phyloP scores from a whole-genome alignment of 2,888 invertebrate genomes.

The Amaurobius ferox region DNA sequence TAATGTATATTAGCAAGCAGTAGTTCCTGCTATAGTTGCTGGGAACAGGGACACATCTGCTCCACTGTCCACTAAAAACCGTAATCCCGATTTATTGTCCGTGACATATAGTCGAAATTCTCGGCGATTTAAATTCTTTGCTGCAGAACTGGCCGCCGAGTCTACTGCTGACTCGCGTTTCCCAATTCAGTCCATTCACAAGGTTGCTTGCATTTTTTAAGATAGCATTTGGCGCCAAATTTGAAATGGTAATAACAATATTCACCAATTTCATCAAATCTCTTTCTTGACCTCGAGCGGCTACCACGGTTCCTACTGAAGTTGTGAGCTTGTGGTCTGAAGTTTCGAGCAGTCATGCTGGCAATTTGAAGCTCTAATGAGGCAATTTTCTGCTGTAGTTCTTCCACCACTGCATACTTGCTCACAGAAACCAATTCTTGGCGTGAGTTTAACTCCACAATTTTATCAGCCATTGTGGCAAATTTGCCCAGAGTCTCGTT shows the following conservation, averaged over 20 bases:
- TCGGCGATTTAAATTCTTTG: not conserved
- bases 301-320: not conserved
- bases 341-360: not conserved
- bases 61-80: no score
- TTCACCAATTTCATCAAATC: not conserved
- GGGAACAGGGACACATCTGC: not conserved
- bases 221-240: not conserved
- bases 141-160: not conserved
- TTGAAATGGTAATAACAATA: conserved; percentile 4
- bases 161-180: not conserved
- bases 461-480: not conserved
- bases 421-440: not conserved
- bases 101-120: not conserved
- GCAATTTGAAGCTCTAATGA: not conserved
- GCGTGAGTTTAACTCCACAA: not conserved
- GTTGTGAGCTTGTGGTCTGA: no score
- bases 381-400: not conserved
- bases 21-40: not conserved
- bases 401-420: not conserved
- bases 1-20: not conserved
- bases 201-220: not conserved
- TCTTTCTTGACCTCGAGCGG: not conserved
- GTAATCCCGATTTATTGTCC: not conserved
- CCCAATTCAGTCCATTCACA: not conserved
- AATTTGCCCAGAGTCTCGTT: not conserved